Evolutionary conservation across 2,888 invertebrate species (phyloP).

Genomic region (Tuta absoluta): DNA sequence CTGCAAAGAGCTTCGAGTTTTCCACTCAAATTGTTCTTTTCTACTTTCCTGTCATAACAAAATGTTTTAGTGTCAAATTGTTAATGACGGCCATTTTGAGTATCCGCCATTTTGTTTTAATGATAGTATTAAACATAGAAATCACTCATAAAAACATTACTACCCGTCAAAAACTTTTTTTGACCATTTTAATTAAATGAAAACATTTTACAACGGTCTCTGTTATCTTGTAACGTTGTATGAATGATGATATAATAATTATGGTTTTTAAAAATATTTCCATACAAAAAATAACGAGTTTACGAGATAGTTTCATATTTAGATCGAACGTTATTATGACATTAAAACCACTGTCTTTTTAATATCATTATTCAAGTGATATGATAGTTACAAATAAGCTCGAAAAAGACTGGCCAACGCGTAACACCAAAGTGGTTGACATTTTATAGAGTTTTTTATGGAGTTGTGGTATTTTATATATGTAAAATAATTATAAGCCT

Average conservation of each 20-base stretch:
- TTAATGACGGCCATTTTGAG: neutral
- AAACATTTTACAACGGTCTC: neutral
- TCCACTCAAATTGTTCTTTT: too few species aligned
- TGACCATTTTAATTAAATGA: too few species aligned
- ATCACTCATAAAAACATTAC: too few species aligned
- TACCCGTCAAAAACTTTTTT: too few species aligned
- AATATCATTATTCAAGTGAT: constrained; percentile 15
- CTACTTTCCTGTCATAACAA: too few species aligned
- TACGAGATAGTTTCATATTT: neutral
- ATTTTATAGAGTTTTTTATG: constrained; percentile 18
- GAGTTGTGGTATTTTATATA: constrained; percentile 11
- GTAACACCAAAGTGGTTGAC: constrained; percentile 24
- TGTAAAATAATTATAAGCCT: constrained; percentile 3
- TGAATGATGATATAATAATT: too few species aligned
- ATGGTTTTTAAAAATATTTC: too few species aligned
- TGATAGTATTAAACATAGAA: neutral
- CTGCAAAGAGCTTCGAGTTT: too few species aligned
- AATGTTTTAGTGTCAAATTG: neutral
- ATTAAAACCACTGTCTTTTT: neutral
- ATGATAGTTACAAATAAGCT: constrained; percentile 5
- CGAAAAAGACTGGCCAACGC: constrained; percentile 17
- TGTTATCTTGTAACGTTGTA: neutral
- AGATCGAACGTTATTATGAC: neutral
- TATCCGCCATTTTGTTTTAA: neutral
- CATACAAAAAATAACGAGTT: too few species aligned